Evolutionary conservation across 2,888 invertebrate species (phyloP).

Genomic region (Drosophila multiciliata): DNA sequence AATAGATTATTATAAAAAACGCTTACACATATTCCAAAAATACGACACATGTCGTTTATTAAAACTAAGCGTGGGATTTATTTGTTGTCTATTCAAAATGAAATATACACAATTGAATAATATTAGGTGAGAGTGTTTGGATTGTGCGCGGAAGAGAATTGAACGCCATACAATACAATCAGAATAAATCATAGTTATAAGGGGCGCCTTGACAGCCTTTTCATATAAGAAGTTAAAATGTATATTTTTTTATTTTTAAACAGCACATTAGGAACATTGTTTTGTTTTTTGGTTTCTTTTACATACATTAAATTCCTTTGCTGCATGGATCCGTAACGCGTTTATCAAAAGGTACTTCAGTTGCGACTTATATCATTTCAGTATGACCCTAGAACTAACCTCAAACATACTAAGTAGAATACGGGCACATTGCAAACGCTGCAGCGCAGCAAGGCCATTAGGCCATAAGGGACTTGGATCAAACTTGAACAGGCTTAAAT

Average conservation of each 20-base stretch:
- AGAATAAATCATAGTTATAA: constrained; percentile 9
- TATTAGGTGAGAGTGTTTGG: constrained; percentile 25
- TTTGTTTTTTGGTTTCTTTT: neutral
- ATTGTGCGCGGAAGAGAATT: constrained; percentile 18
- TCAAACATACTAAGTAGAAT: constrained; percentile 12
- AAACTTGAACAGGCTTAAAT: constrained; percentile 63
- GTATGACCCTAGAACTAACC: constrained; percentile 27
- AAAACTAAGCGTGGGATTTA: constrained; percentile 19
- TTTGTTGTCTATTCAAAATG: neutral
- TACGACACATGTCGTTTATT: constrained; percentile 9
- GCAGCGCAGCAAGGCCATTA: constrained; percentile 1
- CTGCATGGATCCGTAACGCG: constrained; percentile 20
- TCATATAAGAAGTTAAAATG: constrained; percentile 16
- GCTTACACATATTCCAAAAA: constrained; percentile 29
- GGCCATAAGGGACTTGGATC: constrained; percentile 23
- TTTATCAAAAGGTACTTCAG: constrained; percentile 74
- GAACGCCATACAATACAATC: constrained; percentile 17
- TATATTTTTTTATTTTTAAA: neutral
- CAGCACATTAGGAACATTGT: constrained; percentile 39
- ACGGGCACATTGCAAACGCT: constrained; percentile 2
- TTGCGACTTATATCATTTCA: constrained; percentile 72
- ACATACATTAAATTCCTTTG: constrained; percentile 18
- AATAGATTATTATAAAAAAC: constrained; percentile 38
- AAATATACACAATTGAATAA: constrained; percentile 17
- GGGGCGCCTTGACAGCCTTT: constrained; percentile 34